Conservation (phyloP, 2,888 invertebrate genomes). For the Erpobdella octoculata region DNA sequence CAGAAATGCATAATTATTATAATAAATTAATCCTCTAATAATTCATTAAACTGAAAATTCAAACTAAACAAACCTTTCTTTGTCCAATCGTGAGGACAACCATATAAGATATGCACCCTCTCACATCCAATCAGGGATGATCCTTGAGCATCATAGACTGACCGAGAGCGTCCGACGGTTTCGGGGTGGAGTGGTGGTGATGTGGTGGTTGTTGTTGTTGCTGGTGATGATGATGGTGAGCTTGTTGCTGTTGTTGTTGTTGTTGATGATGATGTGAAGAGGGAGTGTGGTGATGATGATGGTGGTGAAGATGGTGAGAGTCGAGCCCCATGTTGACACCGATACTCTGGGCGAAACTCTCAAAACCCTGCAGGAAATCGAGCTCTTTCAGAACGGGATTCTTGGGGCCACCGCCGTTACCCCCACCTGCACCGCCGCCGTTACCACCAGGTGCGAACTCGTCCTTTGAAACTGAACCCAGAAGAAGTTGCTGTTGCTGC, state of each 20-base stretch:
- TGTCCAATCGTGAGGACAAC: too few relatives aligned
- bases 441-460: not conserved
- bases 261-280: slow-evolving; percentile 6
- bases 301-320: slow-evolving; percentile 20
- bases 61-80: too few relatives aligned
- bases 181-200: not conserved
- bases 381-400: not conserved
- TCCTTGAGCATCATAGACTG: slow-evolving; percentile 1
- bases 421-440: not conserved
- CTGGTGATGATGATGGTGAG: slow-evolving; percentile 19
- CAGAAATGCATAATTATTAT: too few relatives aligned
- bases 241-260: slow-evolving; percentile 2
- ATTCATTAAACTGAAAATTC: too few relatives aligned
- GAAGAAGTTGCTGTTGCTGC: slow-evolving; percentile 12
- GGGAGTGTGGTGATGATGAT: slow-evolving; percentile 14
- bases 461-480: not conserved
- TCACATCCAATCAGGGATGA: not conserved
- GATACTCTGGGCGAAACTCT: slow-evolving; percentile 22
- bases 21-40: too few relatives aligned
- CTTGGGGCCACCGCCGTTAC: not conserved
- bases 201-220: not conserved
- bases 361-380: slow-evolving; percentile 24
- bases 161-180: not conserved
- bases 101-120: not conserved
- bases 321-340: slow-evolving; percentile 6